A percentile compares a stretch with the other conserved stretches of the same genome.
Evolutionary conservation across 2,888 invertebrate genomes (phyloP).

Genomic region (Auanema sp.): DNA sequence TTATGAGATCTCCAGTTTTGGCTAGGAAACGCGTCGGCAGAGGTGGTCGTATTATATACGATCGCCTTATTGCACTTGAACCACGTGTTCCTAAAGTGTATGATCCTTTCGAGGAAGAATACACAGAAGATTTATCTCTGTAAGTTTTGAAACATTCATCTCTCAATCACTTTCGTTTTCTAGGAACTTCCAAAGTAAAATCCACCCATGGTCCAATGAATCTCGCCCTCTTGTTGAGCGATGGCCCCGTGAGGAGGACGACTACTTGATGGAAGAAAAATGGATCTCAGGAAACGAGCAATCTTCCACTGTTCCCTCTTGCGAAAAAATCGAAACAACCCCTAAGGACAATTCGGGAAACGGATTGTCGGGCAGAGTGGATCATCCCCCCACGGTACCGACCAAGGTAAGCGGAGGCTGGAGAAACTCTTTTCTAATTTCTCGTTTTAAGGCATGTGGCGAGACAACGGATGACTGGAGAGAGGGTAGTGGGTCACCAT

Average conservation of each 20-base stretch:
- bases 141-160: not conserved
- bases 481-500: constrained; percentile 41
- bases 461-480: constrained; percentile 41
- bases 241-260: constrained; percentile 16
- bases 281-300: constrained; percentile 18
- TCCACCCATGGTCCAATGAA: constrained; percentile 11
- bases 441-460: constrained; percentile 30
- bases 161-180: constrained; percentile 1
- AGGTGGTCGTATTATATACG: constrained; percentile 47
- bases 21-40: constrained; percentile 47
- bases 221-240: not conserved
- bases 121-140: constrained; percentile 23
- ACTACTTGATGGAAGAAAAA: constrained; percentile 18
- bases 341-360: constrained; percentile 38
- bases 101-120: constrained; percentile 37
- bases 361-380: constrained; percentile 49
- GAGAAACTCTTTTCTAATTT: constrained; percentile 1
- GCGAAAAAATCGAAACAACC: not conserved
- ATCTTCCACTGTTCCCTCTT: constrained; percentile 5
- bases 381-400: constrained; percentile 34
- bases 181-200: constrained; percentile 23
- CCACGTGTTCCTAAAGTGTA: constrained; percentile 16
- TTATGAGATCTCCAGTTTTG: constrained; percentile 24
- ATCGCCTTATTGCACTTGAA: constrained; percentile 23
- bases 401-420: constrained; percentile 28